A percentile compares a stretch with the other conserved stretches of the same genome.
These are phyloP conservation scores for Liparis tanakae DNA, from an alignment of 2,797 vertebrate genomes.

Conservation along the genomic window DNA sequence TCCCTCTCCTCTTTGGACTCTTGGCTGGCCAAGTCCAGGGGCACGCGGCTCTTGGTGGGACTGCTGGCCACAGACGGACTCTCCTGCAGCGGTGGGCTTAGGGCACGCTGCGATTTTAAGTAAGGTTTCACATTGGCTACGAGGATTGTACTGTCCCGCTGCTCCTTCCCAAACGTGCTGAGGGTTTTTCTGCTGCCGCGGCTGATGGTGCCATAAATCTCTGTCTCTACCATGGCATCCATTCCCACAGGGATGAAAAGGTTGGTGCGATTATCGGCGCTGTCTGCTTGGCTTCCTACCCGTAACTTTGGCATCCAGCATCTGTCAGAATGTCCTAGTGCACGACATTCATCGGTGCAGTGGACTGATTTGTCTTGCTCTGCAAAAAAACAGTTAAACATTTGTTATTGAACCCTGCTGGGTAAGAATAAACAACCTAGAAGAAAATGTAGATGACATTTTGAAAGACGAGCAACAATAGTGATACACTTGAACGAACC, in stretches of 20 bases:
- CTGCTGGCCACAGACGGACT: constrained; percentile 92
- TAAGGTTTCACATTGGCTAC: constrained; percentile 99
- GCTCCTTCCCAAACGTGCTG: constrained; percentile 99
- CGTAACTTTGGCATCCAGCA: constrained; percentile 99
- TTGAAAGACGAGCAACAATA: constrained; percentile 55
- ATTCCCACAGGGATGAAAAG: constrained; percentile 88
- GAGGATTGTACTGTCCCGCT: constrained; percentile 97
- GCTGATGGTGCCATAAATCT: constrained; percentile 97
- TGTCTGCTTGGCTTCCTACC: constrained; percentile 95
- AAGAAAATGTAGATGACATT: constrained; percentile 59
- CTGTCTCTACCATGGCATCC: constrained; percentile 95
- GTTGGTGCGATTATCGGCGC: constrained; percentile 86
- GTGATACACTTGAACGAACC: constrained; percentile 38
- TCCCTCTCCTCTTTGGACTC: constrained; percentile 88
- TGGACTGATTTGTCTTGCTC: constrained; percentile 97
- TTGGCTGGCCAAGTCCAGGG: constrained; percentile 89
- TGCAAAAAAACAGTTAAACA: constrained; percentile 82
- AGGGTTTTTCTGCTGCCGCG: constrained; percentile 95
- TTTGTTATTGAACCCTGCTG: constrained; percentile 74
- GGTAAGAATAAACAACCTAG: constrained; percentile 52
- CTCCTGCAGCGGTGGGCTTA: constrained; percentile 95
- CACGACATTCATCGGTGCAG: constrained; percentile 98
- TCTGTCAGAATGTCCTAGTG: constrained; percentile 98
- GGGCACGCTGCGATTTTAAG: constrained; percentile 97
- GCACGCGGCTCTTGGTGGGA: constrained; percentile 89